Evolutionary conservation across 2,888 invertebrate species (phyloP).

Genomic region (Euproctis similis): DNA sequence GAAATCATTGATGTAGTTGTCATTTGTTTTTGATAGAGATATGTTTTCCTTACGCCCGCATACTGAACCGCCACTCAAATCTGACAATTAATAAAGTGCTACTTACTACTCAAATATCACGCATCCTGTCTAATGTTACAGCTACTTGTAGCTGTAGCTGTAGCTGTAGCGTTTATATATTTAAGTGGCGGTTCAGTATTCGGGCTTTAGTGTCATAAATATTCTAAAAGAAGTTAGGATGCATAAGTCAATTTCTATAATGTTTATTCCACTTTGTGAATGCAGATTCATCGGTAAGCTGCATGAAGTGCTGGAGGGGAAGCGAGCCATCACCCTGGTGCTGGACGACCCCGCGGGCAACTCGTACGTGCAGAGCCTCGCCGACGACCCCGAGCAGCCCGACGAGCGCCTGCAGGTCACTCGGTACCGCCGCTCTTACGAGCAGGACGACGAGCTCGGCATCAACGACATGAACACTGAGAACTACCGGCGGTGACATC

Average conservation of each 20-base stretch:
- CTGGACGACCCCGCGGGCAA: constrained; percentile 98
- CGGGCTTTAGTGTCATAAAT: neutral
- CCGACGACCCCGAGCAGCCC: constrained; percentile 65
- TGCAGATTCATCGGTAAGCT: constrained; percentile 80
- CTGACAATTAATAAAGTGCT: too few species aligned
- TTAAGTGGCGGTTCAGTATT: too few species aligned
- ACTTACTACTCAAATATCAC: too few species aligned
- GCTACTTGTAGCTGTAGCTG: too few species aligned
- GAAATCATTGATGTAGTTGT: too few species aligned
- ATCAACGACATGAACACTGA: constrained; percentile 97
- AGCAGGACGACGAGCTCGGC: constrained; percentile 97
- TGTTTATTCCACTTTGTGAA: too few species aligned
- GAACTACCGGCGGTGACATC: constrained; percentile 73
- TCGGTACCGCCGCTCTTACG: constrained; percentile 87
- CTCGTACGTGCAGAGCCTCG: constrained; percentile 93
- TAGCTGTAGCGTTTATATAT: neutral
- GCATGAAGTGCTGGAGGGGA: constrained; percentile 79
- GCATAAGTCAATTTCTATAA: too few species aligned
- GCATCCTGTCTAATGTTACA: too few species aligned
- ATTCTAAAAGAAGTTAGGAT: too few species aligned
- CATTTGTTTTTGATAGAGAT: too few species aligned
- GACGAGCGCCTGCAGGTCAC: constrained; percentile 83
- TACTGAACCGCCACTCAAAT: too few species aligned
- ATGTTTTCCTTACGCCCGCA: too few species aligned
- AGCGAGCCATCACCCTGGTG: constrained; percentile 81